These are phyloP conservation scores for Umimayanthus kanabou DNA, from an alignment of 92 coral and sea anemone species.

Conservation along the genomic window DNA sequence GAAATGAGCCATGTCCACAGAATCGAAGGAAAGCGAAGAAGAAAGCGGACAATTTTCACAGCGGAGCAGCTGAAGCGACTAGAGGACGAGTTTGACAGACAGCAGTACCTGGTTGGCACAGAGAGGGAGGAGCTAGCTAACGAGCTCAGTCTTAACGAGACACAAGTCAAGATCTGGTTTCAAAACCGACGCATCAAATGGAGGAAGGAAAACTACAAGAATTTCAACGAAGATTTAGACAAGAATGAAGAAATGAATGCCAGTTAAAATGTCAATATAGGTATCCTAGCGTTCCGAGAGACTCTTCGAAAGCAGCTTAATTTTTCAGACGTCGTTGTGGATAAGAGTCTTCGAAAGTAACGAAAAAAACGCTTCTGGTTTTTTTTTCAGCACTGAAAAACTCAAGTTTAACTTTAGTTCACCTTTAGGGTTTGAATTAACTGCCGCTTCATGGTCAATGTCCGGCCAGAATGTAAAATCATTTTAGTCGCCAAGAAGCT, in stretches of 20 bases:
- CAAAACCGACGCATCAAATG: conserved; percentile 97
- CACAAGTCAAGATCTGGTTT: conserved; percentile 98
- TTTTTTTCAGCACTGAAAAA: not conserved
- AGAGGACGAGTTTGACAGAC: conserved; percentile 89
- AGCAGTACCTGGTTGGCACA: conserved; percentile 91
- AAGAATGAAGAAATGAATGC: not conserved
- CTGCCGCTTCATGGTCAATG: no score
- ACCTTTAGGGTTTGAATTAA: not conserved
- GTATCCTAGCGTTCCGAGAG: not conserved
- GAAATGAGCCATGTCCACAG: conserved; percentile 2
- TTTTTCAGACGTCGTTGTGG: not conserved
- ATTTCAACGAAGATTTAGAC: conserved; percentile 49
- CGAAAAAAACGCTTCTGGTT: not conserved
- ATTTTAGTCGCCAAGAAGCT: no score
- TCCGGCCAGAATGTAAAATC: no score
- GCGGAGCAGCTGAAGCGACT: conserved; percentile 86
- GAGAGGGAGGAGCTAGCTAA: conserved; percentile 87
- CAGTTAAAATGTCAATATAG: not conserved
- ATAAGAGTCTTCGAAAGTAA: not conserved
- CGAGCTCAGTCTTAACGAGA: conserved; percentile 82
- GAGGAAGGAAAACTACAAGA: conserved; percentile 90
- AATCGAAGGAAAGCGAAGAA: conserved; percentile 70
- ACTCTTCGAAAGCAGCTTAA: not conserved
- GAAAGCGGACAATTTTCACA: conserved; percentile 94
- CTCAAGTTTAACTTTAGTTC: not conserved